phyloP scores from a whole-genome alignment of 2,113 vertebrate species.

The Melanotaenia duboulayi region DNA sequence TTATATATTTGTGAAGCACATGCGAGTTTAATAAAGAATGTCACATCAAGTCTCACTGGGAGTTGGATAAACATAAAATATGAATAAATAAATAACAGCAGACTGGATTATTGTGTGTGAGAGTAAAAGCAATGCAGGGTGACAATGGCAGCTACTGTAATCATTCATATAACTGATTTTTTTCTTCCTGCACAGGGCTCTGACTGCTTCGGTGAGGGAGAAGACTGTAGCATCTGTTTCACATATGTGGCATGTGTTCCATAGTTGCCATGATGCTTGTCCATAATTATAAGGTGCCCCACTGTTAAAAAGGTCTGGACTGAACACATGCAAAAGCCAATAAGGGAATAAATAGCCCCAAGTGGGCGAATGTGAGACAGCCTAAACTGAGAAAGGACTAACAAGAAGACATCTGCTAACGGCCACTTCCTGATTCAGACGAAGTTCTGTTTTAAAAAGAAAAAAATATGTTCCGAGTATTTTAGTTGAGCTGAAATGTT shows the following conservation, averaged over 20 bases:
- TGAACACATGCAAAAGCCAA: constrained; percentile 72
- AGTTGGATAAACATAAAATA: not conserved
- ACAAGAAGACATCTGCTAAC: constrained; percentile 75
- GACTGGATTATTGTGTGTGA: not conserved
- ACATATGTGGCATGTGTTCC: constrained; percentile 69
- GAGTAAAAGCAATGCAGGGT: not conserved
- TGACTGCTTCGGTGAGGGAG: constrained; percentile 46
- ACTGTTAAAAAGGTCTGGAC: constrained; percentile 66
- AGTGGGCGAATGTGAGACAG: constrained; percentile 72
- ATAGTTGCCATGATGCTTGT: constrained; percentile 66
- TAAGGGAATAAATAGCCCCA: constrained; percentile 74
- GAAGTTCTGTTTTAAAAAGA: constrained; percentile 39
- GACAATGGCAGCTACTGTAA: constrained; percentile 9
- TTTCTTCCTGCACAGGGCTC: constrained; percentile 19
- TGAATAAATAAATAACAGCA: not conserved
- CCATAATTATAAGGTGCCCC: constrained; percentile 77
- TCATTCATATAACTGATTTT: constrained; percentile 37
- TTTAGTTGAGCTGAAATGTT: constrained; percentile 62
- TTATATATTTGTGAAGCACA: too few species aligned
- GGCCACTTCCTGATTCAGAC: constrained; percentile 60
- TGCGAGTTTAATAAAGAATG: not conserved
- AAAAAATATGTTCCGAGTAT: constrained; percentile 68
- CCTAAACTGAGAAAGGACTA: constrained; percentile 75
- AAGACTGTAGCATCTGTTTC: constrained; percentile 70
- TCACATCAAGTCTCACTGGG: not conserved